Conservation (phyloP, 1,140 invertebrate genomes). For the Euwallacea similis region DNA sequence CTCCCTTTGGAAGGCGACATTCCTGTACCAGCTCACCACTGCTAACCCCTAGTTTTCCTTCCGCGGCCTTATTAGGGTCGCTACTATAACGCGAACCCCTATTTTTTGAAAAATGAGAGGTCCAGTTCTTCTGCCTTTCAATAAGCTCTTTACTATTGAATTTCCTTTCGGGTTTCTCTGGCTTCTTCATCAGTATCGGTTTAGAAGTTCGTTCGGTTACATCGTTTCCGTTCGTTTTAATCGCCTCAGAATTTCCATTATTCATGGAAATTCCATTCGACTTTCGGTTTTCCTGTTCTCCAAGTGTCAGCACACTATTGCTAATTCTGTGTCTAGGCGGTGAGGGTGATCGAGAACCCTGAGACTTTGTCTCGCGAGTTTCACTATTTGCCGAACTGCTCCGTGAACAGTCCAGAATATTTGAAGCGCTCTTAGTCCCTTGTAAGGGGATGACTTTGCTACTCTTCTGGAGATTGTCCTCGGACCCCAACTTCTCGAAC, state of each 20-base stretch:
- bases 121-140: conserved; percentile 89
- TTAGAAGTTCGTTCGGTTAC: conserved; percentile 50
- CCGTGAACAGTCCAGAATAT: conserved; percentile 47
- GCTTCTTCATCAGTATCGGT: conserved; percentile 56
- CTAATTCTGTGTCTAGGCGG: conserved; percentile 39
- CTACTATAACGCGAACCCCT: conserved; percentile 64
- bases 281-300: conserved; percentile 39
- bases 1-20: conserved; percentile 2
- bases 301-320: conserved; percentile 40
- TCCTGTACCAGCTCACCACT: conserved; percentile 51
- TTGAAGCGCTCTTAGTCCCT: conserved; percentile 52
- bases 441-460: conserved; percentile 46
- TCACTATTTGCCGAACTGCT: conserved; percentile 51
- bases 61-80: conserved; percentile 59
- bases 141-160: conserved; percentile 83
- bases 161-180: conserved; percentile 78
- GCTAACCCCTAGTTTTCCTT: conserved; percentile 47
- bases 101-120: conserved; percentile 82
- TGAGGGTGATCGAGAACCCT: conserved; percentile 48
- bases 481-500: conserved; percentile 88
- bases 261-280: conserved; percentile 45
- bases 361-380: conserved; percentile 44
- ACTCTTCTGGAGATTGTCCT: conserved; percentile 51
- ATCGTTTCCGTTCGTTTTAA: conserved; percentile 55
- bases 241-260: conserved; percentile 50